Percentiles rank a stretch among this genome's conserved stretches.
These are phyloP conservation scores for Aphidius colemani DNA, from an alignment of 2,888 invertebrate species.

Conservation along the genomic window DNA sequence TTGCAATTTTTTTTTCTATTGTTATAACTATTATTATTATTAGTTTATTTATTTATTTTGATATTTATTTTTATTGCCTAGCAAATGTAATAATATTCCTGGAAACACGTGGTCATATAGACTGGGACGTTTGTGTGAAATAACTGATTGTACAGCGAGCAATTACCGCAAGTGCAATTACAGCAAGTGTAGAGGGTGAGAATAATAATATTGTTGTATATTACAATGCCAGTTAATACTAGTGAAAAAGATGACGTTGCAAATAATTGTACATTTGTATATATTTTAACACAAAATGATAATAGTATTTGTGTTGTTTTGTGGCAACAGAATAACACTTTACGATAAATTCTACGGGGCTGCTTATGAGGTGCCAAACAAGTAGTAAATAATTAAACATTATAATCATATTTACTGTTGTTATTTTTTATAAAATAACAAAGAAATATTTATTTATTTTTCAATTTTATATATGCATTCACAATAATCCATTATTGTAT, in stretches of 20 bases:
- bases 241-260: neutral
- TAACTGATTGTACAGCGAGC: slow-evolving; percentile 34
- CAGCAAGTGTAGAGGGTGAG: neutral
- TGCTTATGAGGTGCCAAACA: slow-evolving; percentile 7
- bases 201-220: slow-evolving; percentile 2
- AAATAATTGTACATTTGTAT: neutral
- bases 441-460: too few species aligned
- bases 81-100: slow-evolving; percentile 33
- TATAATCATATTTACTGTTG: slow-evolving; percentile 41
- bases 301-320: neutral
- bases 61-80: slow-evolving; percentile 13
- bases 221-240: neutral
- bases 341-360: slow-evolving; percentile 1
- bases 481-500: too few species aligned
- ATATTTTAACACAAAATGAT: neutral
- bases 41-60: slow-evolving; percentile 7
- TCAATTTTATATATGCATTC: too few species aligned
- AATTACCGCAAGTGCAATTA: slow-evolving; percentile 33
- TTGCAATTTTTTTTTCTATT: slow-evolving; percentile 13
- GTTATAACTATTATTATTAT: slow-evolving; percentile 19
- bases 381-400: slow-evolving; percentile 30
- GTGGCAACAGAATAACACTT: slow-evolving; percentile 6
- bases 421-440: neutral
- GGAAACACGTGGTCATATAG: slow-evolving; percentile 33
- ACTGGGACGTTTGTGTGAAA: slow-evolving; percentile 36